Evolutionary conservation across 2,888 invertebrate genomes (phyloP).

Genomic region (Brassicogethes aeneus): DNA sequence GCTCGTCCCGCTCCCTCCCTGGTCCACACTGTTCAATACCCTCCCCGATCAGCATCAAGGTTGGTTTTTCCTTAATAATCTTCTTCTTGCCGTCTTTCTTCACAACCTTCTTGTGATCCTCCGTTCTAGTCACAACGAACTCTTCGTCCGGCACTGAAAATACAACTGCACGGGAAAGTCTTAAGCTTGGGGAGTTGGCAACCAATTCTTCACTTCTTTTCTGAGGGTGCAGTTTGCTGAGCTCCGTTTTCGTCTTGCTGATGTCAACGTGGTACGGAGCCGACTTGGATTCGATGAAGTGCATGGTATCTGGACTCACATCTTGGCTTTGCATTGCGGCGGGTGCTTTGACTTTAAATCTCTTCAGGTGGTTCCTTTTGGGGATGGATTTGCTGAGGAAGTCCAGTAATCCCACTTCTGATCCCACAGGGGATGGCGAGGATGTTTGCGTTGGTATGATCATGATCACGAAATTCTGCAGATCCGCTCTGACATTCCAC

Average conservation of each 20-base stretch:
- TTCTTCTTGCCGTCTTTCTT: constrained; percentile 25
- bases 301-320: constrained; percentile 34
- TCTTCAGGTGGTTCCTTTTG: constrained; percentile 15
- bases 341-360: constrained; percentile 13
- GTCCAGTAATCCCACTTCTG: constrained; percentile 23
- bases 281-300: constrained; percentile 59
- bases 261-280: constrained; percentile 62
- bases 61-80: constrained; percentile 25
- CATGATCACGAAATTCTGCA: constrained; percentile 65
- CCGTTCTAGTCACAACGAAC: constrained; percentile 16
- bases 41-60: constrained; percentile 54
- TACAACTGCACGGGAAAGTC: constrained; percentile 26
- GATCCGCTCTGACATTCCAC: constrained; percentile 56
- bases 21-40: constrained; percentile 65
- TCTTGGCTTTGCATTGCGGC: constrained; percentile 5
- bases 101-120: constrained; percentile 20
- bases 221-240: constrained; percentile 29
- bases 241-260: constrained; percentile 25
- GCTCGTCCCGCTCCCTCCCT: constrained; percentile 57
- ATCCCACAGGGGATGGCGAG: constrained; percentile 11
- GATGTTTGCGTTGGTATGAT: constrained; percentile 34
- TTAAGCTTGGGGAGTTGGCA: constrained; percentile 5
- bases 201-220: constrained; percentile 2
- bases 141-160: constrained; percentile 28
- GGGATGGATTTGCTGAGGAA: constrained; percentile 31